Evolutionary conservation across 2,797 vertebrate species (phyloP).

Genomic region (Cynopterus sphinx): DNA sequence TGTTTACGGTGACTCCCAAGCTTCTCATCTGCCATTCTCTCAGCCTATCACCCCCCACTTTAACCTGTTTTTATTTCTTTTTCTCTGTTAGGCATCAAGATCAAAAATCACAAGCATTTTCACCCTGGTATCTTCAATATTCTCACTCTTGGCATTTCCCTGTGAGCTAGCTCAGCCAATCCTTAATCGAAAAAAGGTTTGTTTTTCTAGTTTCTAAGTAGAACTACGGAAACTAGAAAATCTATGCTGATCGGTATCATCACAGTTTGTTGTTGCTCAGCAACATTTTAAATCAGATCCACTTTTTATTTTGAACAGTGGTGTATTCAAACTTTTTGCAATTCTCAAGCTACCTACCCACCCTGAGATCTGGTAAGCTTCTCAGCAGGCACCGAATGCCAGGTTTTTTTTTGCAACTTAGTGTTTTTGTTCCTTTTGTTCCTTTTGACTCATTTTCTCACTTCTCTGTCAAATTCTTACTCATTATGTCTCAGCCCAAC

Average conservation of each 20-base stretch:
- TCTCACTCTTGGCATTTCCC: background rate
- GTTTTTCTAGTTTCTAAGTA: background rate
- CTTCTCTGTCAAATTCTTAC: background rate
- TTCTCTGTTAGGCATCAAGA: background rate
- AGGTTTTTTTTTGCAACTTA: background rate
- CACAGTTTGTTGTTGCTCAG: background rate
- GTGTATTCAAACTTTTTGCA: background rate
- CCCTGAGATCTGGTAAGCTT: background rate
- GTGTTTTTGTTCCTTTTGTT: background rate
- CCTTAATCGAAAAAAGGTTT: background rate
- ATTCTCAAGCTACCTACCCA: background rate
- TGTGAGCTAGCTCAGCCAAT: background rate
- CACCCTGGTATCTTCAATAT: background rate
- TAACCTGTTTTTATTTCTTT: background rate
- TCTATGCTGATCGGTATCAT: background rate
- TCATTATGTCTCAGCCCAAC: background rate
- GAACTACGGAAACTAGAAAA: background rate
- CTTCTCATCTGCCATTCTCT: background rate
- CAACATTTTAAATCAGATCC: background rate
- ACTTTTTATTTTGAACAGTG: background rate
- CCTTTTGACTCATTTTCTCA: background rate
- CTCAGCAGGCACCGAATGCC: background rate
- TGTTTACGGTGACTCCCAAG: background rate
- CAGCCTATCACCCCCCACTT: too few relatives aligned
- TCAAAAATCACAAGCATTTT: background rate